Evolutionary conservation across 2,888 invertebrate species (phyloP), one percentile per base, ranked within the genome.

Genomic region (Campaea margaritaria): DNA sequence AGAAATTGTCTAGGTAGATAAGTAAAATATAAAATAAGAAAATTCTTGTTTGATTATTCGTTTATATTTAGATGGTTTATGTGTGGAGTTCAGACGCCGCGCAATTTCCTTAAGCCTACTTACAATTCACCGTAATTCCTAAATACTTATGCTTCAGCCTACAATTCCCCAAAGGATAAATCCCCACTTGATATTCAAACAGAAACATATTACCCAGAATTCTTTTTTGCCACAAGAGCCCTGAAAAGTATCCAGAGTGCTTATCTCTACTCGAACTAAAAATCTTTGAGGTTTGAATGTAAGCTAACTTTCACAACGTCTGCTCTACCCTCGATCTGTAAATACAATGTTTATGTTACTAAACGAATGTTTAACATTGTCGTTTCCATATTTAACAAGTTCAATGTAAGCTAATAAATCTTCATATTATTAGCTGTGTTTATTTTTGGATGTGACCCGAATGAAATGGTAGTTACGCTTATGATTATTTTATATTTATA

Each of bases 141-240:
- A 43, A 31, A 50, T 31, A n/a, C n/a, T n/a, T n/a, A 50, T 51
- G 13, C 34, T 34, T 42, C 31, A 51, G 51, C 16, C 44, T 44
- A 5, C 9, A 12, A 34, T 31, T 43, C 34, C 34, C 16, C 5
- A n/a, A 43, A 31, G 21, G 21, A 43, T 44, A 43, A 43, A 51
- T 43, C 51, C 57, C 34, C 39, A 64, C 60, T 51, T 54, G 50
- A 45, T 60, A 60, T 58, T 51, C 53, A 54, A 54, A 60, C 41
- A 51, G 50, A 54, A 58, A 58, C 39, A 41, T 39, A 49, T 41
- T 57, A 52, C 43, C 38, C 31, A 31, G 48, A 46, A 42, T 27
- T 53, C 34, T 57, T 46, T 57, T 46, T 28, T 53, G 45, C 15
- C 50, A 49, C 42, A 59, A 56, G 47, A 52, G 41, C 21, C 34